Evolutionary conservation across 2,888 invertebrate species (phyloP), one percentile per base, ranked within the genome.

Genomic region (Platynereis dumerilii): DNA sequence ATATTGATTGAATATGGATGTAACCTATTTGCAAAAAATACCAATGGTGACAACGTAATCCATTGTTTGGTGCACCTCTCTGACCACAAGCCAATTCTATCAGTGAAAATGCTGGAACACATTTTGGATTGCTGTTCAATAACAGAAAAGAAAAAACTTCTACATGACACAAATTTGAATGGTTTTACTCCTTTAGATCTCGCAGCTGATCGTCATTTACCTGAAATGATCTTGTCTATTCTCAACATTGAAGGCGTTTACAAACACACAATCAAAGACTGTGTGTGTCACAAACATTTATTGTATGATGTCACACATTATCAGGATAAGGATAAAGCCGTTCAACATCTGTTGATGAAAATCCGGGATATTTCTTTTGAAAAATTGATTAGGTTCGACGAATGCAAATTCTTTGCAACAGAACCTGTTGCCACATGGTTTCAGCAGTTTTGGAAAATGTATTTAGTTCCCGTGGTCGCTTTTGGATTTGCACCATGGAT

Each of bases 261-360:
- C n/a, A 48, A 48, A n/a, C 17, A 10, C n/a, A 12, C 48, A 10
- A n/a, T 48, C 5, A 48, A 48, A 22, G n/a, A 48, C 17, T 48
- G 48, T 48, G n/a, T 48, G 48, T 48, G 20, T 48, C 48, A 48
- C 48, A 48, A 48, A 5, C 48, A 48, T n/a, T 5, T 48, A 5
- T 12, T 48, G 20, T 48, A 12, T 48, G 48, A 48, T n/a, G 48
- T 48, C 22, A 20, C 48, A 20, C 7, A 48, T 22, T 48, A 48
- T 22, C 20, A 48, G 5, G 22, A n/a, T 5, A 5, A 34, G 34
- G 12, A 12, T 12, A 5, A 34, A 7, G 5, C 34, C 5, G 34
- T 34, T 5, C 7, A 34, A 12, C 34, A 34, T 34, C 12, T 34
- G 12, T 34, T 34, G 34, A 34, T 34, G 34, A 5, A 34, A 34